Evolutionary conservation across 2,797 vertebrate genomes (phyloP).

Genomic region (Crocodylus rhombifer): DNA sequence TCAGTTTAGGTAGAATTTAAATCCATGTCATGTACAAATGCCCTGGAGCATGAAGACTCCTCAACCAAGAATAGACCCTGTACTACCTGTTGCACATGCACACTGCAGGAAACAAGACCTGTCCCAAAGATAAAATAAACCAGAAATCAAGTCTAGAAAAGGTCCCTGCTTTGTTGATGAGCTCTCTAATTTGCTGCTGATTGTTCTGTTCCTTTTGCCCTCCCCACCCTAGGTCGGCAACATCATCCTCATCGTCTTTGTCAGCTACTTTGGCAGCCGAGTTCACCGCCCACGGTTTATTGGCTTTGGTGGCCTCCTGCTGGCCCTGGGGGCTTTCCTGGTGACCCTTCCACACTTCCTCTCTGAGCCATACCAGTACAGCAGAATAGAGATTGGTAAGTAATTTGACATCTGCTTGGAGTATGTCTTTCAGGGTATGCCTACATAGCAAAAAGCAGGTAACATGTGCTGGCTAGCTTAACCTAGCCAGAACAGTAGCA

Average conservation of each 20-base stretch:
- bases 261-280: conserved; percentile 95
- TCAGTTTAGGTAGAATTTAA: no score
- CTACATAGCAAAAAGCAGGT: neutral
- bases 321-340: conserved; percentile 90
- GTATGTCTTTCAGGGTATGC: neutral
- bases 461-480: neutral
- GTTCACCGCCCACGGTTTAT: conserved; percentile 93
- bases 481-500: neutral
- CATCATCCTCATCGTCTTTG: conserved; percentile 91
- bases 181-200: fast-evolving
- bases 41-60: no score
- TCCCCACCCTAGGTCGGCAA: conserved; percentile 89
- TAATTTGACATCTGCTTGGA: neutral
- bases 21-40: no score
- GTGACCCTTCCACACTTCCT: conserved; percentile 96
- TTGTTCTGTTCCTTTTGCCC: fast-evolving
- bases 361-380: conserved; percentile 86
- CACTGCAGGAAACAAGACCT: no score
- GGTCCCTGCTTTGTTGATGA: fast-evolving
- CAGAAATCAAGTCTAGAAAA: neutral
- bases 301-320: conserved; percentile 90
- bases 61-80: no score
- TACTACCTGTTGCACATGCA: no score
- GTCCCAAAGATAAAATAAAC: neutral
- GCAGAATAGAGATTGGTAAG: conserved; percentile 82